Evolutionary conservation across 1,140 invertebrate genomes (phyloP), one percentile per base, ranked within the genome.

Genomic region (Polyergus mexicanus): DNA sequence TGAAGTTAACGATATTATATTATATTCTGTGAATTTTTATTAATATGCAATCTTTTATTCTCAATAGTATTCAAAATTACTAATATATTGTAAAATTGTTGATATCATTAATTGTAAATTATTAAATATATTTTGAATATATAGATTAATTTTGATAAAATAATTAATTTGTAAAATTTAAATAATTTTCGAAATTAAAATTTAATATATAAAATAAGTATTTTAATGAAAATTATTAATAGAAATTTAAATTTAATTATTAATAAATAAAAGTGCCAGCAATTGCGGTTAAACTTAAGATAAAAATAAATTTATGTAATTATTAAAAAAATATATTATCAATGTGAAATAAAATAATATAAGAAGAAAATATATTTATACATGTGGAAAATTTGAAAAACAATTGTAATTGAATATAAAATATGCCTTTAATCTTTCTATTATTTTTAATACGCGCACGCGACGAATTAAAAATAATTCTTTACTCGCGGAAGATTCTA

Each of bases 351-450:
- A 60, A 58, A 74, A 41, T 41, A 38, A 60, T 74, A 25, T 56
- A 41, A 1, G 35, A 8, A 16, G 54, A 1, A 60, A 75, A 75
- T 47, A 47, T 47, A 47, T 16, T 16, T 4, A 8, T 16, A 16
- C 5, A 44, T 19, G 4, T 54, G 54, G 4, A 74, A 56, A 35
- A 56, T 38, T 56, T 7, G 3, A 35, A 25, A 63, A 28, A 8
- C 16, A 35, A 41, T 76, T 10, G 5, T 28, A 41, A 38, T 11
- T 44, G 16, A 32, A 44, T 8, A 25, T 16, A 44, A 76, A 44
- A 25, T 19, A n/a, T 35, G 72, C 8, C 22, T 76, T 32, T 44
- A 63, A 76, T 47, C 38, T 65, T 47, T 47, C 65, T 65, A 65
- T 44, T 44, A 44, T 32, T 32, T 32, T 1, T 32, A 32, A 0